phyloP scores from a whole-genome alignment of 2,888 invertebrate species.

The Pediacus dermestoides region DNA sequence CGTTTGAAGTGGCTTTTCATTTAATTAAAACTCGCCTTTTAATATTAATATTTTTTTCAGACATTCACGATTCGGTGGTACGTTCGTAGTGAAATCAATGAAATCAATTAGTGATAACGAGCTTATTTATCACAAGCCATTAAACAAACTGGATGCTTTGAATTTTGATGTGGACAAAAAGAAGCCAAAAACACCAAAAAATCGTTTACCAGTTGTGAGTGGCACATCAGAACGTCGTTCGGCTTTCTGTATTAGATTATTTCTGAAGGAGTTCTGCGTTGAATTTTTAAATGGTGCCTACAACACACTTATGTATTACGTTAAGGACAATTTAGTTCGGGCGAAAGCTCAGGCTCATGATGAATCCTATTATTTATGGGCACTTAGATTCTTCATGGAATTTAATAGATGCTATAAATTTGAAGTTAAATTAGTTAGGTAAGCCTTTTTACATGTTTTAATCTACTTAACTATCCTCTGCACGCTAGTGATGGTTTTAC shows the following conservation, averaged over 20 bases:
- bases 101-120: constrained; percentile 87
- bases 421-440: constrained; percentile 86
- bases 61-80: constrained; percentile 92
- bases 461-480: constrained; percentile 19
- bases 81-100: constrained; percentile 87
- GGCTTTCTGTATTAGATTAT: constrained; percentile 82
- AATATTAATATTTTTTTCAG: constrained; percentile 50
- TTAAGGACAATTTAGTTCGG: constrained; percentile 71
- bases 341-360: constrained; percentile 75
- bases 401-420: constrained; percentile 88
- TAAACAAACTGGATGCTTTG: constrained; percentile 71
- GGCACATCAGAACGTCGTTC: constrained; percentile 72
- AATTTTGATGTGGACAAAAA: constrained; percentile 75
- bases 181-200: constrained; percentile 69
- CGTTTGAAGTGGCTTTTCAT: no score
- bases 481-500: no score
- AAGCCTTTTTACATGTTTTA: constrained; percentile 36
- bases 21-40: no score
- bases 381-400: constrained; percentile 94
- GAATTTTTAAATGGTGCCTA: constrained; percentile 91
- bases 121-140: constrained; percentile 82
- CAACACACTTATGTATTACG: constrained; percentile 86
- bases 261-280: constrained; percentile 90
- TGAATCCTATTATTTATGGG: constrained; percentile 93
- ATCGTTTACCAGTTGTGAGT: constrained; percentile 64